phyloP scores from a whole-genome alignment of 2,797 vertebrate species.

The Rhinophrynus dorsalis region DNA sequence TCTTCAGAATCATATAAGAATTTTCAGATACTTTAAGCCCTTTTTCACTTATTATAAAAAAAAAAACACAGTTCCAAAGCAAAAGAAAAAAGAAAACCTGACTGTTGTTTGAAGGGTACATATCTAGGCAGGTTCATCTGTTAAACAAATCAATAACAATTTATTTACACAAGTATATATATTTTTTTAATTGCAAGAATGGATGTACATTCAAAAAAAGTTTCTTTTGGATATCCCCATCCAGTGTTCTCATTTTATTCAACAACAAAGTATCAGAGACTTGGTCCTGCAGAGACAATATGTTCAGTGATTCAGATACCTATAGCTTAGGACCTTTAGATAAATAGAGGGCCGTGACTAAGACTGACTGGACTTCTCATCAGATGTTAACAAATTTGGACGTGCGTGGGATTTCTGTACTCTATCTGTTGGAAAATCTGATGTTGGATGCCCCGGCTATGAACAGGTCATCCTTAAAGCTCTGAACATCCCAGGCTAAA shows the following conservation, averaged over 20 bases:
- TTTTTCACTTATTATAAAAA: no score
- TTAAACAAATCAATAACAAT: no score
- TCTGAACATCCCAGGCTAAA: constrained; percentile 83
- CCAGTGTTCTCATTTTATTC: not conserved
- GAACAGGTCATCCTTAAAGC: constrained; percentile 98
- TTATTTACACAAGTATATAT: no score
- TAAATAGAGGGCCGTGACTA: constrained; percentile 72
- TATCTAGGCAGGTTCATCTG: no score
- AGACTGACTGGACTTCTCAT: constrained; percentile 79
- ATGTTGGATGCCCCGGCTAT: constrained; percentile 86
- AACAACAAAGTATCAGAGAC: not conserved
- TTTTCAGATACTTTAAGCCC: no score
- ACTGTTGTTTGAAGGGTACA: no score
- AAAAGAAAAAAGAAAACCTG: no score
- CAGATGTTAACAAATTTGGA: constrained; percentile 94
- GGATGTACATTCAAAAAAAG: no score
- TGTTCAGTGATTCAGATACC: constrained; percentile 51
- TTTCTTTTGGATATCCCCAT: no score
- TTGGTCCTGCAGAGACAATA: constrained; percentile 32
- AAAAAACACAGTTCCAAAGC: no score
- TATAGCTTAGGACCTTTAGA: not conserved
- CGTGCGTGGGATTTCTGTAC: constrained; percentile 93
- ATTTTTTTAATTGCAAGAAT: no score
- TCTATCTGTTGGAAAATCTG: constrained; percentile 82
- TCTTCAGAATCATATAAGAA: no score